These are phyloP conservation scores for Anas platyrhynchos DNA, from an alignment of 2,113 vertebrate genomes.

Conservation along the genomic window DNA sequence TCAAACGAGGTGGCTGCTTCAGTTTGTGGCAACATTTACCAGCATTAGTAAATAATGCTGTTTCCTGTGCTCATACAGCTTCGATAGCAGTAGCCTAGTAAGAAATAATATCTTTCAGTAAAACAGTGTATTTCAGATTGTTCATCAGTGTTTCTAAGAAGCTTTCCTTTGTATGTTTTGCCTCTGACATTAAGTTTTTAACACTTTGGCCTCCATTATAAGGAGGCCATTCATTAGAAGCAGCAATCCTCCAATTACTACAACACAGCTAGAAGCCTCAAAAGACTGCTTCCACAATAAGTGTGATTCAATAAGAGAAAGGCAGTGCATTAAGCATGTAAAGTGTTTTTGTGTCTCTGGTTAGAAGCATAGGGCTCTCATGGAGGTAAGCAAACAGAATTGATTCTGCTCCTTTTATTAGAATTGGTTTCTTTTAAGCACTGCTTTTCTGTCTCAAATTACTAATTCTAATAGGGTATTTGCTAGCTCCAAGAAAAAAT, in stretches of 20 bases:
- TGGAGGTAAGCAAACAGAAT: conserved; percentile 62
- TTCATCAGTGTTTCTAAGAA: not conserved
- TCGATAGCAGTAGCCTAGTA: not conserved
- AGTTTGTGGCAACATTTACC: not conserved
- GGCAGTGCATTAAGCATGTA: not conserved
- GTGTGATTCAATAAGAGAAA: conserved; percentile 23
- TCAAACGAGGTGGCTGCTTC: not conserved
- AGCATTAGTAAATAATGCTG: not conserved
- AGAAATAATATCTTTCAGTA: not conserved
- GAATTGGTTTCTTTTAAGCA: conserved; percentile 29
- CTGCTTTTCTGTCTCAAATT: conserved; percentile 50
- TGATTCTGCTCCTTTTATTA: conserved; percentile 50
- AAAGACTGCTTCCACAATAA: conserved; percentile 31
- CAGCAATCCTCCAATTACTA: conserved; percentile 22
- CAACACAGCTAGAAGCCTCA: not conserved
- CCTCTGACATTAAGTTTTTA: conserved; percentile 52
- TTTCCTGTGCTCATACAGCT: not conserved
- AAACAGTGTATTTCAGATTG: not conserved
- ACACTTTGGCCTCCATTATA: conserved; percentile 5
- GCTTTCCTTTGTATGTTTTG: not conserved
- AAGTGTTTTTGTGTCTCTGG: conserved; percentile 40
- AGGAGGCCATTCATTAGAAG: conserved; percentile 5
- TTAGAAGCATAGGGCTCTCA: conserved; percentile 40
- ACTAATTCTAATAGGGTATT: conserved; percentile 50
- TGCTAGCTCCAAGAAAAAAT: conserved; percentile 46